phyloP scores from a whole-genome alignment of 2,888 invertebrate species.

The Nebria brevicollis region DNA sequence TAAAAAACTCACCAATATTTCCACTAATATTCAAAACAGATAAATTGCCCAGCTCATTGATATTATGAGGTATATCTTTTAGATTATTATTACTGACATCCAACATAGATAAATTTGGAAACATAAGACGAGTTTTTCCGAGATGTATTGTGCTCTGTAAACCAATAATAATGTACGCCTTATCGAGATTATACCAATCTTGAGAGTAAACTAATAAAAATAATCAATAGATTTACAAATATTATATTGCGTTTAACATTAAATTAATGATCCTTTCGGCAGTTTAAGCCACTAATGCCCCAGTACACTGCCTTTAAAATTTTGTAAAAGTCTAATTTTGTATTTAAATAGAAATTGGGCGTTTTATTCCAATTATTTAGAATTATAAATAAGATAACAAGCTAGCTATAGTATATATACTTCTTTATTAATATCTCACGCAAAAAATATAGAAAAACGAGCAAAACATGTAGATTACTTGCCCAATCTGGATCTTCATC shows the following conservation, averaged over 20 bases:
- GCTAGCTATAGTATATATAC: too few species aligned
- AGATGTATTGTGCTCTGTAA: slow-evolving; percentile 42
- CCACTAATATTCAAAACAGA: slow-evolving; percentile 95
- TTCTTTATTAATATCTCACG: too few species aligned
- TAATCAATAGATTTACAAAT: slow-evolving; percentile 22
- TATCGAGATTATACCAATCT: slow-evolving; percentile 4
- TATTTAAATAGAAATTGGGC: too few species aligned
- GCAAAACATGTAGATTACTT: background rate
- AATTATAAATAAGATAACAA: too few species aligned
- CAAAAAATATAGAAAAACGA: slow-evolving; percentile 9
- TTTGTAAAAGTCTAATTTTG: too few species aligned
- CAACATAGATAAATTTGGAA: slow-evolving; percentile 93
- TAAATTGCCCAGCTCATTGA: slow-evolving; percentile 86
- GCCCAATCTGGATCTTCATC: slow-evolving; percentile 74
- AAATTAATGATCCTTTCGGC: too few species aligned
- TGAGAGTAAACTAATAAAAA: background rate
- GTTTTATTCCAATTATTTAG: too few species aligned
- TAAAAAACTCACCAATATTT: slow-evolving; percentile 69
- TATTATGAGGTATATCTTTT: slow-evolving; percentile 80
- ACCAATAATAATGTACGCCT: background rate
- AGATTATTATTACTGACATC: slow-evolving; percentile 92
- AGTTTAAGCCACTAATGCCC: too few species aligned
- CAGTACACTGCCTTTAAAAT: too few species aligned
- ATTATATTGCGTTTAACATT: slow-evolving; percentile 25
- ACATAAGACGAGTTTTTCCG: slow-evolving; percentile 77